These are phyloP conservation scores for Synanthedon andrenaeformis DNA, from an alignment of 2,888 invertebrate species.

Conservation along the genomic window DNA sequence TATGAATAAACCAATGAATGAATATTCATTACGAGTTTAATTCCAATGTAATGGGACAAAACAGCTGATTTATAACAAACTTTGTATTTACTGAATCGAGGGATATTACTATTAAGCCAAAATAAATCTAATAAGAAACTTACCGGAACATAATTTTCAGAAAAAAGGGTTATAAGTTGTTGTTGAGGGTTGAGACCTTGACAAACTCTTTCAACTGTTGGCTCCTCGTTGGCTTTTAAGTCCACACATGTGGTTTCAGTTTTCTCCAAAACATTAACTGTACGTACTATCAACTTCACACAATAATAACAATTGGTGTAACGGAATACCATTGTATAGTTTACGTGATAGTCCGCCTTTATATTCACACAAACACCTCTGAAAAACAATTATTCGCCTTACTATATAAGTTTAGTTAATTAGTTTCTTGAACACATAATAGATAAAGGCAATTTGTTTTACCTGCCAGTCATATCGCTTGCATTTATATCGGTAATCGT, in stretches of 20 bases:
- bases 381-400: constrained; percentile 10
- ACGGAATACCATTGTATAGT: constrained; percentile 87
- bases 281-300: constrained; percentile 85
- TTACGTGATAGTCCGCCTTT: constrained; percentile 79
- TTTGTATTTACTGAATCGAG: no score
- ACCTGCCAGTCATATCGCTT: constrained; percentile 78
- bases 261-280: constrained; percentile 90
- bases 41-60: no score
- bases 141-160: constrained; percentile 87
- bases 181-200: constrained; percentile 80
- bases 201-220: constrained; percentile 83
- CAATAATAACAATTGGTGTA: constrained; percentile 83
- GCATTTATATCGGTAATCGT: constrained; percentile 87
- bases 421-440: neutral
- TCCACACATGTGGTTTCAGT: constrained; percentile 87
- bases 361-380: constrained; percentile 81
- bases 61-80: no score
- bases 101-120: no score
- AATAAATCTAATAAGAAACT: constrained; percentile 19
- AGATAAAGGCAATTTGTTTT: constrained; percentile 7
- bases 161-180: constrained; percentile 86
- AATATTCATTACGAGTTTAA: no score
- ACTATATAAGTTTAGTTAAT: neutral
- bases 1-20: no score
- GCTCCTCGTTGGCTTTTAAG: constrained; percentile 72